Evolutionary conservation across 2,888 invertebrate genomes (phyloP).

Genomic region (Stegophylla sp.): DNA sequence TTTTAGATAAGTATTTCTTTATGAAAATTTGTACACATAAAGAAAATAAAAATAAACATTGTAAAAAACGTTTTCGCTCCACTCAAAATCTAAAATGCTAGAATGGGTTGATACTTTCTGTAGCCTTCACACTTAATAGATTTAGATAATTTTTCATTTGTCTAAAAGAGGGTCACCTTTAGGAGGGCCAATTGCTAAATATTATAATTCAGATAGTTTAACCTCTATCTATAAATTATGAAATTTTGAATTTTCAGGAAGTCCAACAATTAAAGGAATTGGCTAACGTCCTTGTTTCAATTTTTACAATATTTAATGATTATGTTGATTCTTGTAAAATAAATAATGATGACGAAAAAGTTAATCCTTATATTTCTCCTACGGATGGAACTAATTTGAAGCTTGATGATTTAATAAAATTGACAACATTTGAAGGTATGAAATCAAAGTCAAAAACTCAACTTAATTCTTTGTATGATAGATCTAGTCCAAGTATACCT

Average conservation of each 20-base stretch:
- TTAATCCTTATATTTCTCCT: conserved; percentile 38
- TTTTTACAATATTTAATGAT: conserved; percentile 52
- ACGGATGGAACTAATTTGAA: conserved; percentile 44
- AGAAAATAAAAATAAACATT: too few species aligned
- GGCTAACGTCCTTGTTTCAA: conserved; percentile 42
- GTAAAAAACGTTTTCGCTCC: too few species aligned
- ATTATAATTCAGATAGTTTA: too few species aligned
- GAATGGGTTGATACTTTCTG: too few species aligned
- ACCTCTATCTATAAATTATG: too few species aligned
- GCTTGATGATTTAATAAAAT: conserved; percentile 50
- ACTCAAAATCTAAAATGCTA: too few species aligned
- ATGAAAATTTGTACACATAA: too few species aligned
- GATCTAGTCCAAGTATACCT: conserved; percentile 49
- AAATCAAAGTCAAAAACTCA: conserved; percentile 52
- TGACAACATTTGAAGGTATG: conserved; percentile 45
- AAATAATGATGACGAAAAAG: conserved; percentile 20
- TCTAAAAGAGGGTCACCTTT: too few species aligned
- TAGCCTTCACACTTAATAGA: too few species aligned
- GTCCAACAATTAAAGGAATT: conserved; percentile 50
- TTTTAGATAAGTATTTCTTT: too few species aligned
- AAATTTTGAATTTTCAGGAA: conserved; percentile 28
- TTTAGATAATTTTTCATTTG: too few species aligned
- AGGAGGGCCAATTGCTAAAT: too few species aligned
- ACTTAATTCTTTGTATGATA: conserved; percentile 38
- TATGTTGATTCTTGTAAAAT: conserved; percentile 35